Base-by-base conservation (phyloP, 2,888 invertebrate species). In the Plebejus anna region DNA sequence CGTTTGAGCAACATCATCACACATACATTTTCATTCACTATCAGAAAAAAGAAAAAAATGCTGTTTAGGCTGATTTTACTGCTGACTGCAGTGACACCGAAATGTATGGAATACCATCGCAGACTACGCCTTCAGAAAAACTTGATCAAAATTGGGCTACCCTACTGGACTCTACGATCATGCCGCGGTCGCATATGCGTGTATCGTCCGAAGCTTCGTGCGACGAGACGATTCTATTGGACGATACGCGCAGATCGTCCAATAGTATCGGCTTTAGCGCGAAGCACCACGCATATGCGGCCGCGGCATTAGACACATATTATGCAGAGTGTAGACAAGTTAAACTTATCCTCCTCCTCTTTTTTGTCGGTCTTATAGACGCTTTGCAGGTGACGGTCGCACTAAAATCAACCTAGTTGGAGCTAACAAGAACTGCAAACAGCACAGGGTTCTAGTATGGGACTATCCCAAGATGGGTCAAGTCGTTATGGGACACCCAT, bases 1-100 rank as follows among this genome's bases (percentile, higher is more conserved):
- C 86, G 87, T 88, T 91, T 92, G 92, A 92, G 91, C 92, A 92
- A 91, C 89, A 88, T 89, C 86, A 87, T 86, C 88, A 85, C 86
- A 89, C 87, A 88, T 83, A 85, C 84, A 87, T 85, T 84, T 82
- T 82, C 32, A 61, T 55, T 76, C 66, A 73, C 61, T 16, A 57
- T 72, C 75, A 51, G 59, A 79, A 78, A 76, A 78, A 76, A 72
- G 51, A 28, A 61, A 66, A 9, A 28, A 28, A 28, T 59, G 7
- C 59, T 61, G 28, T 28, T 28, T 4, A 61, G 28, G 55, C 55
- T 55, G 55, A 55, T 55, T 55, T 55, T 55, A 55, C 4, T 47
- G 47, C 9, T 9, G 47, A 47, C 47, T 11, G 55, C 55, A 22
- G 22, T 11, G 55, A 55, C 55, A 55, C 4, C 42, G 42, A 42